Evolutionary conservation across 2,797 vertebrate genomes (phyloP).

Genomic region (Onychomys arenicola): DNA sequence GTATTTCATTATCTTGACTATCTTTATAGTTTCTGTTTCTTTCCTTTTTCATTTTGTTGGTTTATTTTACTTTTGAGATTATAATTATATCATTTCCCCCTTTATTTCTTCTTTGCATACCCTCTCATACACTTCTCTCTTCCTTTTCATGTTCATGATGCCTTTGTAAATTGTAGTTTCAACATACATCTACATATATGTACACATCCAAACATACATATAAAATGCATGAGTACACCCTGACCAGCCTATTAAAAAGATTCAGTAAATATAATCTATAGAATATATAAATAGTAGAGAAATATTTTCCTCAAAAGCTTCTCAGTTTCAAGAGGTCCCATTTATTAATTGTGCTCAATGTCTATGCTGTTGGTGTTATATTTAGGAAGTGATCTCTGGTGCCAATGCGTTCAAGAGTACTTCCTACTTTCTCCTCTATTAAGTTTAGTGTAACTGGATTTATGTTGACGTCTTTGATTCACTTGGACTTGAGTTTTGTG

Average conservation of each 20-base stretch:
- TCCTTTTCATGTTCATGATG: neutral
- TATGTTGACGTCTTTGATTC: no score
- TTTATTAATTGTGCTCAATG: no score
- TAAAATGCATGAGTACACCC: neutral
- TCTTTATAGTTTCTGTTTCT: neutral
- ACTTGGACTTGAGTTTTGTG: no score
- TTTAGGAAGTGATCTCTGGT: no score
- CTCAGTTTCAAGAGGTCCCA: no score
- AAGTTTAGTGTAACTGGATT: no score
- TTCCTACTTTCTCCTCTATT: no score
- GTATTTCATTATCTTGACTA: neutral
- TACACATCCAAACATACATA: neutral
- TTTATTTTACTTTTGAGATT: neutral
- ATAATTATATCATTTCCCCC: neutral
- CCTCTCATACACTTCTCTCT: neutral
- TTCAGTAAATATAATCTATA: neutral
- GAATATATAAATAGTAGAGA: neutral
- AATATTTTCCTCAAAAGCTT: no score
- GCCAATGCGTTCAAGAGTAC: no score
- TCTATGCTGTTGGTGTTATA: no score
- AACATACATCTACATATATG: neutral
- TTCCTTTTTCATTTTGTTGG: neutral
- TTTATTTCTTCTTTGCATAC: neutral
- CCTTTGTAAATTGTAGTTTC: neutral
- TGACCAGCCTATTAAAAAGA: neutral